These are phyloP conservation scores for Hypselothyrea guttata DNA, from an alignment of 2,888 invertebrate genomes.

Conservation along the genomic window DNA sequence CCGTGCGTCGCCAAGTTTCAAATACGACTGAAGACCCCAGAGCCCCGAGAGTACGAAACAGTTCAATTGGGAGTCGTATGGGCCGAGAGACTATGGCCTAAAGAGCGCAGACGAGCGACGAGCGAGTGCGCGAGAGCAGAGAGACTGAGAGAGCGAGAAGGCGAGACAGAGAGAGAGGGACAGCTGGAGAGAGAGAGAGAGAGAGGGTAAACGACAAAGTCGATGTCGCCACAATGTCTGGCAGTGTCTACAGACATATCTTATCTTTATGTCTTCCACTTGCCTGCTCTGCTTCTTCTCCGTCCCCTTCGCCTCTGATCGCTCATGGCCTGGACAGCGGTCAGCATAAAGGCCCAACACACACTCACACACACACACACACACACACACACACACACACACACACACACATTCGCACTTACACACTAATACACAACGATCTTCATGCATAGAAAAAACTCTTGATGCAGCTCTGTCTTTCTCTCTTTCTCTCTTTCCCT, in stretches of 20 bases:
- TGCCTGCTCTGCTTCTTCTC: constrained; percentile 19
- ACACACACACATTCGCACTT: background rate
- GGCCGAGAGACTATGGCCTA: constrained; percentile 60
- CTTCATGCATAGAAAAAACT: constrained; percentile 4
- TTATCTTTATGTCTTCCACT: constrained; percentile 69
- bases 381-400: constrained; percentile 5
- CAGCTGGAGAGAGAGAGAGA: constrained; percentile 5
- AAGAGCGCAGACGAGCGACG: constrained; percentile 21
- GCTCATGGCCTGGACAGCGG: constrained; percentile 40
- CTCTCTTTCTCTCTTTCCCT: background rate
- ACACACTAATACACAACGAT: no score
- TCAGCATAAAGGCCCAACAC: constrained; percentile 59
- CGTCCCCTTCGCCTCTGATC: constrained; percentile 5
- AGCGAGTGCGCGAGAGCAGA: constrained; percentile 2
- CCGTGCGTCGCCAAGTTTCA: constrained; percentile 73
- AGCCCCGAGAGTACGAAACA: constrained; percentile 31
- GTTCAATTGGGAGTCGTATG: constrained; percentile 60
- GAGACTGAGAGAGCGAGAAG: constrained; percentile 6
- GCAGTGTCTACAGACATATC: constrained; percentile 79
- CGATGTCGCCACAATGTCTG: constrained; percentile 81
- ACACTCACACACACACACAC: constrained; percentile 27
- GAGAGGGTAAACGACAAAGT: constrained; percentile 49
- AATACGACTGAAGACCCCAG: constrained; percentile 67
- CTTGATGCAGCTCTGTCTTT: constrained; percentile 3
- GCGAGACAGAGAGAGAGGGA: constrained; percentile 5